Base-by-base conservation (phyloP, 2,888 invertebrate genomes). In the Apamea anceps region DNA sequence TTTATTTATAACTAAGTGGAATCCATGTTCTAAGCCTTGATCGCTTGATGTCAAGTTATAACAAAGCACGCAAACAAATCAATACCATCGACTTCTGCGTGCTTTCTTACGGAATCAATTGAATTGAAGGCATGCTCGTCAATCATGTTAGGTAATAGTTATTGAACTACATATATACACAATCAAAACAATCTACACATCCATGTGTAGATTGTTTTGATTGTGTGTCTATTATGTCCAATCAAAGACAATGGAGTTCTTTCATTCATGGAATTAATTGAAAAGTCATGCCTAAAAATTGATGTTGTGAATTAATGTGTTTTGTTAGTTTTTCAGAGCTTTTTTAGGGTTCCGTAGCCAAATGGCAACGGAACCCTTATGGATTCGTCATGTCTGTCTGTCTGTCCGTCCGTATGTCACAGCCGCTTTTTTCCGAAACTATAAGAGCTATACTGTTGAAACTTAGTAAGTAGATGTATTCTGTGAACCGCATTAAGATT, bases 41-140 rank as follows among this genome's bases (percentile, higher is more conserved):
- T 66, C 15, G 18, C 18, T 71, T 45, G 18, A 65, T 28, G n/a
- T 15, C 37, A 77, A 71, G 70, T 71, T 70, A 65, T 80, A 25
- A 66, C 37, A 65, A 71, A 63, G 57, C 75, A 85, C 62, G 79
- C 84, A 73, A 70, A 67, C 15, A 76, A 85, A 83, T 82, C 72
- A 75, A 82, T 85, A 72, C 2, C n/a, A 68, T 51, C 10, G 12
- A n/a, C 45, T 21, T 25, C n/a, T 18, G 51, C 7, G 6, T 45
- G 12, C n/a, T 72, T 78, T 65, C n/a, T 79, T 73, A 79, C 60
- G 72, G 73, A 82, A 81, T 66, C 6, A 21, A 67, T 5, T 72
- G 28, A 77, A 82, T 63, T 79, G 28, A 28, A 57, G n/a, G 13
- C 37, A 67, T 45, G 32, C n/a, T 25, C 54, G 32, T 72, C 48